Conservation (phyloP, 2,113 vertebrate genomes). For the Coptodon bakossiorum region DNA sequence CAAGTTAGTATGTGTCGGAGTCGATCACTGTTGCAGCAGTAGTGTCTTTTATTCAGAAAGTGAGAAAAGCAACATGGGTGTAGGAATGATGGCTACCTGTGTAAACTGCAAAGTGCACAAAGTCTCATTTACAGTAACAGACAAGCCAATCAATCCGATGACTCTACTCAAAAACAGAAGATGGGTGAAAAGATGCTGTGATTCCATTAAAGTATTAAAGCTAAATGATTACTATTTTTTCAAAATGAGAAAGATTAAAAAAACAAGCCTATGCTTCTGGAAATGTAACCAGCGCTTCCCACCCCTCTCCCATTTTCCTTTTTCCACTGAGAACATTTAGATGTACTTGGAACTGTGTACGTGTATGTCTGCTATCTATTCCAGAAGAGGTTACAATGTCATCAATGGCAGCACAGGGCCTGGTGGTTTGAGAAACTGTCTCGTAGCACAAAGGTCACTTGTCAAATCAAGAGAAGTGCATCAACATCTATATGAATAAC, state of each 20-base stretch:
- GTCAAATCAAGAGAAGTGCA: not conserved
- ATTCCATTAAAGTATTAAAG: not conserved
- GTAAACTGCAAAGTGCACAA: not conserved
- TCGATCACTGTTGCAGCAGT: not conserved
- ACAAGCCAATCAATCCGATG: not conserved
- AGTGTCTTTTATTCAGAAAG: not conserved
- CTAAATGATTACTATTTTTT: not conserved
- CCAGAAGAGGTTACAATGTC: not conserved
- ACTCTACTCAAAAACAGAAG: not conserved
- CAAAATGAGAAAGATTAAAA: not conserved
- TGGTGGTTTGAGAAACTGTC: not conserved
- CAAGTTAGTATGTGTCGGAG: not conserved
- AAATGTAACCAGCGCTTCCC: not conserved
- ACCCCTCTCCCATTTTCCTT: not conserved
- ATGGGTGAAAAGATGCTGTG: not conserved
- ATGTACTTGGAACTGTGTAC: not conserved
- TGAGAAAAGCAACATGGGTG: not conserved
- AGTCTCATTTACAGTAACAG: not conserved
- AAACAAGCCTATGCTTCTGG: not conserved
- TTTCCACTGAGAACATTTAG: not conserved
- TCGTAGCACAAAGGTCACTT: not conserved
- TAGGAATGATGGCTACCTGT: not conserved
- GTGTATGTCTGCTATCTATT: not conserved
- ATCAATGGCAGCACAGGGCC: not conserved
- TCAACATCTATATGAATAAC: not conserved